Base-by-base conservation (phyloP, 2,797 vertebrate genomes). In the Hydrolagus colliei region DNA sequence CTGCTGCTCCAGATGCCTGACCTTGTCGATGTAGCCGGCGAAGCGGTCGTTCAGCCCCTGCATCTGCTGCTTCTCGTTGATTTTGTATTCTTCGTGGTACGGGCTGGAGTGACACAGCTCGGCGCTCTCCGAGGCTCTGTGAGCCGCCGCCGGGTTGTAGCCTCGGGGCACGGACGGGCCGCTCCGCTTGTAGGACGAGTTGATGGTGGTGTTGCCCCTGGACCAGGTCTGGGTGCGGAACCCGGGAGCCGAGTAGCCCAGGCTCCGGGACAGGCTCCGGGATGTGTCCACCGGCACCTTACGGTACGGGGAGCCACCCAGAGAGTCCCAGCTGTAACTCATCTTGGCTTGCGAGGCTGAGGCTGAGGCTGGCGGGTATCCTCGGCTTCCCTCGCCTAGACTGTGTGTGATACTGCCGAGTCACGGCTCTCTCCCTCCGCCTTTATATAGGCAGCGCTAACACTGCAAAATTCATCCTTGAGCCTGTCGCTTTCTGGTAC, bases 31-130 rank as follows among this genome's bases (percentile, higher is more conserved):
- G 67, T 72, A 87, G 5, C 86, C 78, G 41, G 87, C 87, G 7
- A 87, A 87, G 68, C 87, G 87, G 67, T 87, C 87, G 9, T 87
- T 87, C 1, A 87, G 87, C 9, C 85, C 87, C n/a, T 87, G 87
- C 67, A 87, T 77, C 65, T 73, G 12, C 86, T 87, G 75, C 20
- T 87, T 87, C 86, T 87, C 87, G 3, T 73, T 87, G 20, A 65
- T 8, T 13, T 32, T 27, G 27, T 4, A 5, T 0, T 86, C 86
- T 0, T 59, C 22, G 1, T 18, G 11, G 65, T 11, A 71, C 14
- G 18, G 14, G 20, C 2, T 4, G 0, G 78, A 9, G 6, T 22
- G 61, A 1, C 12, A 14, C 22, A 80, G 61, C 4, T 67, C 79
- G 8, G 20, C 63, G 3, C 32, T 80, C 4, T 65, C 79, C 4